Evolutionary conservation across 2,888 invertebrate species (phyloP), one percentile per base, ranked within the genome.

Genomic region (Diarsia rubi): DNA sequence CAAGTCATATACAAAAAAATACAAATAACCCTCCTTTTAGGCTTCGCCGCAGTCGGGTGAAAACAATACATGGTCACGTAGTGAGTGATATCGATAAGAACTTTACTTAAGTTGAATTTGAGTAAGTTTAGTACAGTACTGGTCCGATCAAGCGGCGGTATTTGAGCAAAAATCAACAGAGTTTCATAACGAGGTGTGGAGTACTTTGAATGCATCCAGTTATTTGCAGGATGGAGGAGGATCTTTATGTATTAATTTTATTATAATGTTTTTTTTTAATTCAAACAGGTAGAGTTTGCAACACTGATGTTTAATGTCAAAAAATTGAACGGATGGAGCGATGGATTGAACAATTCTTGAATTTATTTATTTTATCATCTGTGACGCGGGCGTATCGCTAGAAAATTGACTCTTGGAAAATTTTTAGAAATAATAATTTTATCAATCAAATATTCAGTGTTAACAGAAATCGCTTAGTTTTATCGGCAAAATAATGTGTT

Each of bases 351-450:
- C 42, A 21, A 62, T 31, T 74, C 62, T 52, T 44, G 37, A 57
- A 57, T 62, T 49, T 85, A 75, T 87, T 78, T 85, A 80, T 81
- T 86, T 82, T 84, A 69, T 82, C 74, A 79, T 88, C 86, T 88
- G 82, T 88, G 83, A 76, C 69, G 88, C 92, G 93, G 93, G 93
- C 92, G 93, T 92, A 91, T 88, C 84, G 88, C 88, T 88, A 78
- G 85, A 83, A 84, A 83, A 72, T 83, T 81, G 71, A 59, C 49
- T 75, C 66, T 80, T 74, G 65, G 66, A 75, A 80, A 76, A 65
- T 54, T 69, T 65, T 19, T 11, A n/a, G n/a, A 74, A 79, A 73
- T 6, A 75, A 62, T 75, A 71, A 49, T 72, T 75, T 78, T 68
- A 21, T 66, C 27, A 60, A 60, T 1, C 37, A 62, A 62, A 31